A percentile compares a stretch with the other conserved stretches of the same genome.
Conservation (phyloP, 2,888 invertebrate species). For the Ganaspis brasiliensis region DNA sequence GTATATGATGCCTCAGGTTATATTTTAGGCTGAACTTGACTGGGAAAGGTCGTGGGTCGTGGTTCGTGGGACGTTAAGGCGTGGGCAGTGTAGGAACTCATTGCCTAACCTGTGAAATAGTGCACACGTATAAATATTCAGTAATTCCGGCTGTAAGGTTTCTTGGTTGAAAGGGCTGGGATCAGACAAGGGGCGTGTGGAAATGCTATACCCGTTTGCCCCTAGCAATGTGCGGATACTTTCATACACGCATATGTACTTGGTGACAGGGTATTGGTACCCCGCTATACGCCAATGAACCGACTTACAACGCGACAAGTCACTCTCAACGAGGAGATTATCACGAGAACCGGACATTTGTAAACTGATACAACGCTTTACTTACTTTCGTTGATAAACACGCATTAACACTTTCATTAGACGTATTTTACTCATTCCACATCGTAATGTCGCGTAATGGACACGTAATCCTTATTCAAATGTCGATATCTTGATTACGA, state of each 20-base stretch:
- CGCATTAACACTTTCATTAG: slow-evolving; percentile 9
- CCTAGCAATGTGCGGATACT: slow-evolving; percentile 34
- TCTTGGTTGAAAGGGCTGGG: slow-evolving; percentile 47
- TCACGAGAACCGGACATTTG: slow-evolving; percentile 28
- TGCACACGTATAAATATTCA: slow-evolving; percentile 69
- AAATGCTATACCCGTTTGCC: slow-evolving; percentile 59
- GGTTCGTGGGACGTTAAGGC: slow-evolving; percentile 62
- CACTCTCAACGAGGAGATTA: slow-evolving; percentile 43
- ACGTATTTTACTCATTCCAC: neutral
- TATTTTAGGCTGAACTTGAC: slow-evolving; percentile 29
- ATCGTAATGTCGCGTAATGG: neutral
- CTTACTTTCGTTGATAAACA: slow-evolving; percentile 27
- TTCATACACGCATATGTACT: neutral
- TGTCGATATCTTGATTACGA: neutral
- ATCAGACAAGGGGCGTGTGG: slow-evolving; percentile 62
- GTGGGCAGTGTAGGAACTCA: slow-evolving; percentile 67
- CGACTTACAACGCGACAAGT: slow-evolving; percentile 35
- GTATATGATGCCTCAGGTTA: neutral
- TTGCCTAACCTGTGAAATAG: slow-evolving; percentile 67
- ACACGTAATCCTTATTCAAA: neutral
- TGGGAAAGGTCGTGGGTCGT: slow-evolving; percentile 46
- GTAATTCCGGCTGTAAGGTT: slow-evolving; percentile 62
- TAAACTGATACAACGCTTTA: slow-evolving; percentile 34
- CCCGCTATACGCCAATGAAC: slow-evolving; percentile 20
- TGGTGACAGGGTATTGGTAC: slow-evolving; percentile 17